Conservation (phyloP, 2,113 vertebrate species). For the Gavialis gangeticus region DNA sequence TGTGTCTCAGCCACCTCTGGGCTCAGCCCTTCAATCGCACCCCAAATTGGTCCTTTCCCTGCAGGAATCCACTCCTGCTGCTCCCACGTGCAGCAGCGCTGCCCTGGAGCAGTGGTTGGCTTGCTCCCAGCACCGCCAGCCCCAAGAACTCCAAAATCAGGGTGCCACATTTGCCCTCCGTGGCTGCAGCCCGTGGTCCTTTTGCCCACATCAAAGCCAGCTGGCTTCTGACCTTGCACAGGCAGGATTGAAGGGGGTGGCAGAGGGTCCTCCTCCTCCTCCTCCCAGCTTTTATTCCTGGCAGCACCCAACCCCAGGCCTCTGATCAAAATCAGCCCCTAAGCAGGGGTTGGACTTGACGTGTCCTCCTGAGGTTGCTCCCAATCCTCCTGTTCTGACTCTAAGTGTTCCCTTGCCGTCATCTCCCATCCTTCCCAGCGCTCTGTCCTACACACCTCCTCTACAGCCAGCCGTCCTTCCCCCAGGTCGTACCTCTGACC, state of each 20-base stretch:
- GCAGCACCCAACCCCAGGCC: background rate
- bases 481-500: background rate
- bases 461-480: background rate
- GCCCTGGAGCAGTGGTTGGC: no score
- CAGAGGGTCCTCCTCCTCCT: background rate
- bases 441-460: background rate
- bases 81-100: background rate
- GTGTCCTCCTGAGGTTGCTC: no score
- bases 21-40: no score
- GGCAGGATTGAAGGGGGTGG: background rate
- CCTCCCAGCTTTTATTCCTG: background rate
- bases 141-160: background rate
- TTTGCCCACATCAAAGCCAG: background rate
- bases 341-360: no score
- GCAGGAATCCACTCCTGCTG: background rate
- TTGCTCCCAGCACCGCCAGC: background rate
- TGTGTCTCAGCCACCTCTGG: no score
- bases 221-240: background rate
- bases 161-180: background rate
- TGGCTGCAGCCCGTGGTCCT: background rate
- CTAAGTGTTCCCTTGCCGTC: background rate
- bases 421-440: background rate
- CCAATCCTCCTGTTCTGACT: background rate
- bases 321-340: background rate
- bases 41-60: background rate